Conservation (phyloP, 2,113 vertebrate species). For the Dolichotis patagonum region DNA sequence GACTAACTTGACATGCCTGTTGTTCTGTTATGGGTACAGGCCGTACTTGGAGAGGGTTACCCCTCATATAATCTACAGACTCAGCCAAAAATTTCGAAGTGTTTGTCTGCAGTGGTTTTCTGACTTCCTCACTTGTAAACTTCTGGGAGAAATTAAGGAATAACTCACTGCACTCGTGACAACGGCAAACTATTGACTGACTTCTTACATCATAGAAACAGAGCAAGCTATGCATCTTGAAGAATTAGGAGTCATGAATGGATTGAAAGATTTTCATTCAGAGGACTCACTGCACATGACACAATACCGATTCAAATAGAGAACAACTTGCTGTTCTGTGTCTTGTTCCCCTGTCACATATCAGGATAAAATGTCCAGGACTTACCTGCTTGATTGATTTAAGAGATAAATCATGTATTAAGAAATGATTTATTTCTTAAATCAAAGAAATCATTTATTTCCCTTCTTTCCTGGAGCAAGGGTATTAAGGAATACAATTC, state of each 20-base stretch:
- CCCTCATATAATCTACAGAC: conserved; percentile 62
- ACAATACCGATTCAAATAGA: conserved; percentile 26
- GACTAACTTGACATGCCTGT: conserved; percentile 37
- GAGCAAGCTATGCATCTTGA: conserved; percentile 34
- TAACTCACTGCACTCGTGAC: neutral
- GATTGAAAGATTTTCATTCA: conserved; percentile 37
- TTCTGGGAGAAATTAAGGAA: conserved; percentile 73
- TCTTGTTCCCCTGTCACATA: neutral
- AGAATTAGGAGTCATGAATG: conserved; percentile 44
- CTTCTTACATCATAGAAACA: conserved; percentile 23
- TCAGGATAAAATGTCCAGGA: conserved; percentile 15
- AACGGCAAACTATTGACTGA: conserved; percentile 57
- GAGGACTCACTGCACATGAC: neutral
- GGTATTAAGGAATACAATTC: conserved; percentile 68
- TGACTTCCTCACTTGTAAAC: conserved; percentile 68
- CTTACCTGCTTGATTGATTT: conserved; percentile 53
- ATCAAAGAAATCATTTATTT: conserved; percentile 68
- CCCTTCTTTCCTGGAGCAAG: conserved; percentile 27
- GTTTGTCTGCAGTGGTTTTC: conserved; percentile 68
- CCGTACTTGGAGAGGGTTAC: conserved; percentile 68
- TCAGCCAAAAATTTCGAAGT: conserved; percentile 66
- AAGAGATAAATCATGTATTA: no score
- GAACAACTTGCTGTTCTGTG: conserved; percentile 33
- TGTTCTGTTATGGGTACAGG: conserved; percentile 68
- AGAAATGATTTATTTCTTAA: no score